Conservation (phyloP, 2,113 vertebrate species). For the Fregetta grallaria region DNA sequence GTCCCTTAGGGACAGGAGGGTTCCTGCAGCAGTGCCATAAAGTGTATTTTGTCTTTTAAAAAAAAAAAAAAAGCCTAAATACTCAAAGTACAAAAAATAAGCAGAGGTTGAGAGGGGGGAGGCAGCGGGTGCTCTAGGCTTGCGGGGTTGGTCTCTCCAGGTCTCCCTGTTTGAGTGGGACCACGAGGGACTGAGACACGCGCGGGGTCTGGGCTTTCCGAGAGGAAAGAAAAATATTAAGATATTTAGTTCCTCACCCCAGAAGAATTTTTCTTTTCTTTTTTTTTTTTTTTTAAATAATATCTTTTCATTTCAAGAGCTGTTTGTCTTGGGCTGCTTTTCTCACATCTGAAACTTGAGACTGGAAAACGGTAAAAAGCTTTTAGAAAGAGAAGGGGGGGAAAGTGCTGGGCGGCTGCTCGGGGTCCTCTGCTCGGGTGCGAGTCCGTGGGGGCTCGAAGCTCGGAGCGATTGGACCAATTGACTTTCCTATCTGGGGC, state of each 20-base stretch:
- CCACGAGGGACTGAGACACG: not conserved
- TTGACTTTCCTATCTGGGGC: not conserved
- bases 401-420: not conserved
- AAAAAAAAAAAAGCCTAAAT: not conserved
- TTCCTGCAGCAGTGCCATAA: not conserved
- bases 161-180: not conserved
- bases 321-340: not conserved
- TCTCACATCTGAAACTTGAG: not conserved
- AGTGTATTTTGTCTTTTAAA: not conserved
- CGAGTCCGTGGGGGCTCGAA: accelerated
- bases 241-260: not conserved
- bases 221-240: not conserved
- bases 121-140: not conserved
- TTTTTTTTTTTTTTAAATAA: too few relatives aligned
- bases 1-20: not conserved
- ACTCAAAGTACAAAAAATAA: not conserved
- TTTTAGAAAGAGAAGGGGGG: not conserved
- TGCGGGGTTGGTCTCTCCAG: not conserved
- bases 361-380: not conserved
- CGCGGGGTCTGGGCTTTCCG: not conserved
- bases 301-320: not conserved
- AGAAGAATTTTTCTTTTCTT: not conserved
- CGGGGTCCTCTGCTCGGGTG: not conserved
- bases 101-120: not conserved
- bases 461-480: not conserved